Evolutionary conservation across 2,888 invertebrate genomes (phyloP).

Genomic region (Andrena fulva): DNA sequence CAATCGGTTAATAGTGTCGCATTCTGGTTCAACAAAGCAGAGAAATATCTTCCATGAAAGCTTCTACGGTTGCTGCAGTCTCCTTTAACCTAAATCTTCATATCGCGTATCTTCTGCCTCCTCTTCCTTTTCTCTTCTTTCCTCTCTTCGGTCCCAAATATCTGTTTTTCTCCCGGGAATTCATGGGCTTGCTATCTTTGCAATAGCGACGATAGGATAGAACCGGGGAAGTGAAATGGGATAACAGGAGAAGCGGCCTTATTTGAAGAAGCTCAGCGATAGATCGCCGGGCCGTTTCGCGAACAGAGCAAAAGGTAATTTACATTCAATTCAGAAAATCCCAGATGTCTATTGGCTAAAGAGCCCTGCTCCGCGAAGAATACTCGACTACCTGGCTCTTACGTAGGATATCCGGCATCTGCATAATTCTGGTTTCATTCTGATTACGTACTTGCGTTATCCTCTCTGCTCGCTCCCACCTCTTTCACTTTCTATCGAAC

Average conservation of each 20-base stretch:
- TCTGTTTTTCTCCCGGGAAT: conserved; percentile 15
- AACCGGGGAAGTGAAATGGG: conserved; percentile 17
- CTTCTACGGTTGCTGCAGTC: neutral
- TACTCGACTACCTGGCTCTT: conserved; percentile 70
- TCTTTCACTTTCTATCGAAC: conserved; percentile 1
- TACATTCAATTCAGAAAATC: conserved; percentile 81
- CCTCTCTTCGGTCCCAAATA: neutral
- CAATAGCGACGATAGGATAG: conserved; percentile 7
- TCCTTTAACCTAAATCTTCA: neutral
- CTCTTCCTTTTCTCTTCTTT: neutral
- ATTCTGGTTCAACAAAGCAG: neutral
- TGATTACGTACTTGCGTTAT: conserved; percentile 53
- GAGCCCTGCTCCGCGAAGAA: conserved; percentile 73
- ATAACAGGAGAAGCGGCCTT: conserved; percentile 56
- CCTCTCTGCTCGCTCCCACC: neutral
- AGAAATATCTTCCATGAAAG: conserved; percentile 1
- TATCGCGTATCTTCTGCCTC: neutral
- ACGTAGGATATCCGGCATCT: conserved; percentile 76
- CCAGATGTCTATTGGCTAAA: conserved; percentile 78
- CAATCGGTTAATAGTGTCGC: conserved; percentile 20
- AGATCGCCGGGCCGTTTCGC: conserved; percentile 73
- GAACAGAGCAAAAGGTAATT: conserved; percentile 77
- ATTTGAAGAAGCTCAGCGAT: conserved; percentile 78
- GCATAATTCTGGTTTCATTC: conserved; percentile 76
- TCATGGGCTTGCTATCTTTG: neutral